These are phyloP conservation scores for Quiscalus mexicanus DNA, from an alignment of 2,113 vertebrate species.

Conservation along the genomic window DNA sequence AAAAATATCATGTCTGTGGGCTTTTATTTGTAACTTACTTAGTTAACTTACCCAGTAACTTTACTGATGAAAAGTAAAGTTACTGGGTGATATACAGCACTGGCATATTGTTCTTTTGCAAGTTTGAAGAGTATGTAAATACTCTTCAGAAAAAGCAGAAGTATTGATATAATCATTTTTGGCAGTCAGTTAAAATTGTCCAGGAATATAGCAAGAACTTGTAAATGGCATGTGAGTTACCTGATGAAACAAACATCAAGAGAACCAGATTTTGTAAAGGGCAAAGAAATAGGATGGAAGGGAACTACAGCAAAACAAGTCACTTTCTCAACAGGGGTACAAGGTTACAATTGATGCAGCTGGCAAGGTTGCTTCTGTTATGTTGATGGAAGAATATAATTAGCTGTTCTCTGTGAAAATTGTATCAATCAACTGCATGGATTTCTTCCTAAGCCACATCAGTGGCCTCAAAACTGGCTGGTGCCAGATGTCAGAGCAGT, in stretches of 20 bases:
- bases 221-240: neutral
- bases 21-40: neutral
- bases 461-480: neutral
- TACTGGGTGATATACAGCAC: neutral
- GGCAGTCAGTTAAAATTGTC: neutral
- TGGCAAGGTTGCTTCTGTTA: neutral
- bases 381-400: neutral
- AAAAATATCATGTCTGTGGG: neutral
- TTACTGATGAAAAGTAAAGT: too few relatives aligned
- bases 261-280: neutral
- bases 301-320: neutral
- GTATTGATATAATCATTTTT: neutral
- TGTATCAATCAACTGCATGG: neutral
- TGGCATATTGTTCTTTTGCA: neutral
- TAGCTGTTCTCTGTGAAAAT: neutral
- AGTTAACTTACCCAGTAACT: neutral
- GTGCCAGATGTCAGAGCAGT: neutral
- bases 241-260: neutral
- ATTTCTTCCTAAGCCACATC: neutral
- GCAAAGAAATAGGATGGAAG: neutral
- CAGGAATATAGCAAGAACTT: neutral
- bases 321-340: neutral
- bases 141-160: neutral
- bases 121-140: neutral
- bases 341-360: neutral